phyloP scores from a whole-genome alignment of 2,797 vertebrate species.

The Acanthurus lineatus region DNA sequence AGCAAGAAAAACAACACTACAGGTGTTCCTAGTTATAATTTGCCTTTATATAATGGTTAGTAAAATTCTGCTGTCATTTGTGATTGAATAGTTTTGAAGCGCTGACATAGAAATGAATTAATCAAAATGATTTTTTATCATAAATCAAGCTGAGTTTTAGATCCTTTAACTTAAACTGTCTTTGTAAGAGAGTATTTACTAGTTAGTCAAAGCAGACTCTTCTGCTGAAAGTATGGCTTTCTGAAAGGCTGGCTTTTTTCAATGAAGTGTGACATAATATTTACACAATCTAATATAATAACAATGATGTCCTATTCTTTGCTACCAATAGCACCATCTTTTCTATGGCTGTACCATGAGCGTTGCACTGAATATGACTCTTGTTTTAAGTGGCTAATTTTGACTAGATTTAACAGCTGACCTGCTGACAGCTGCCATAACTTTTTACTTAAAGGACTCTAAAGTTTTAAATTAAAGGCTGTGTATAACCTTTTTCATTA shows the following conservation, averaged over 20 bases:
- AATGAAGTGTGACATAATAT: neutral
- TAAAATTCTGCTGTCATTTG: neutral
- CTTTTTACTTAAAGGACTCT: no score
- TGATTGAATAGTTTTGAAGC: neutral
- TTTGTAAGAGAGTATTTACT: neutral
- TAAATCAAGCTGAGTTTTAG: neutral
- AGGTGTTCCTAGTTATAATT: neutral
- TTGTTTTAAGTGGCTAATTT: no score
- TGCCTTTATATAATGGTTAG: neutral
- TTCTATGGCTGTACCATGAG: no score
- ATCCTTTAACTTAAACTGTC: neutral
- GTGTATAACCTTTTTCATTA: no score
- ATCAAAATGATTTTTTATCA: neutral
- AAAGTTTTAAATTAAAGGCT: no score
- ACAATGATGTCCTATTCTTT: no score
- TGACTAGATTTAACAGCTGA: no score
- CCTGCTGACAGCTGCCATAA: no score
- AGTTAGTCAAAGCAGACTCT: neutral
- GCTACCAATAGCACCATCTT: no score
- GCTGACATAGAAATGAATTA: neutral
- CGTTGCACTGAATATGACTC: no score
- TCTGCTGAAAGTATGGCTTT: neutral
- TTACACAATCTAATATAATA: neutral
- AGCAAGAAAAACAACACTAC: neutral
- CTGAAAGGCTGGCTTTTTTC: neutral